phyloP scores from a whole-genome alignment of 2,888 invertebrate genomes.

The Nephrotoma flavescens region DNA sequence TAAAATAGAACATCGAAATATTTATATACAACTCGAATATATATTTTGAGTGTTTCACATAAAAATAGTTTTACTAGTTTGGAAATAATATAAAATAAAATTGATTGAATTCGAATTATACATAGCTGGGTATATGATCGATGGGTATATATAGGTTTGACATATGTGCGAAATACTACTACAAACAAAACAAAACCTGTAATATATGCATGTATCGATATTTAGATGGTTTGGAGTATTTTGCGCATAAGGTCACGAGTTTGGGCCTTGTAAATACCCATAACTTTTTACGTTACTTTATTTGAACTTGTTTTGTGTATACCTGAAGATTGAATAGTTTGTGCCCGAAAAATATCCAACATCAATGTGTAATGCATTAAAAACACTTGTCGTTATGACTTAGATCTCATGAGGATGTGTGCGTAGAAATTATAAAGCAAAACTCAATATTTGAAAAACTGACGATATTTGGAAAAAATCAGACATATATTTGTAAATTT shows the following conservation, averaged over 20 bases:
- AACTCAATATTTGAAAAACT: too few species aligned
- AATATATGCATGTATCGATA: neutral
- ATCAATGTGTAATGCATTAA: too few species aligned
- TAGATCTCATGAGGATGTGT: too few species aligned
- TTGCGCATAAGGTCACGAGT: neutral
- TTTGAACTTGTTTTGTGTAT: too few species aligned
- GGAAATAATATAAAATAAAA: neutral
- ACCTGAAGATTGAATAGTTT: too few species aligned
- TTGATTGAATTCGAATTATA: neutral
- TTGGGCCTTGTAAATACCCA: neutral
- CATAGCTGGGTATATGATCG: neutral
- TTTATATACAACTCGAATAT: neutral
- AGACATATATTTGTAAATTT: too few species aligned
- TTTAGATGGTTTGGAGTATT: neutral
- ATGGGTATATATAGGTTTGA: neutral
- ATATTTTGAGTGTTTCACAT: neutral
- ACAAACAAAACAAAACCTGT: neutral
- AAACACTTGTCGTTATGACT: too few species aligned
- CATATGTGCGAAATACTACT: neutral
- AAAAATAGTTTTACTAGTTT: neutral
- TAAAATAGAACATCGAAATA: neutral
- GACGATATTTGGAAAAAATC: too few species aligned
- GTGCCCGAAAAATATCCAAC: too few species aligned
- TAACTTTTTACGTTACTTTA: too few species aligned
- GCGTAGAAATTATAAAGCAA: too few species aligned